phyloP scores from a whole-genome alignment of 2,113 vertebrate genomes.

The Ciconia stormi region DNA sequence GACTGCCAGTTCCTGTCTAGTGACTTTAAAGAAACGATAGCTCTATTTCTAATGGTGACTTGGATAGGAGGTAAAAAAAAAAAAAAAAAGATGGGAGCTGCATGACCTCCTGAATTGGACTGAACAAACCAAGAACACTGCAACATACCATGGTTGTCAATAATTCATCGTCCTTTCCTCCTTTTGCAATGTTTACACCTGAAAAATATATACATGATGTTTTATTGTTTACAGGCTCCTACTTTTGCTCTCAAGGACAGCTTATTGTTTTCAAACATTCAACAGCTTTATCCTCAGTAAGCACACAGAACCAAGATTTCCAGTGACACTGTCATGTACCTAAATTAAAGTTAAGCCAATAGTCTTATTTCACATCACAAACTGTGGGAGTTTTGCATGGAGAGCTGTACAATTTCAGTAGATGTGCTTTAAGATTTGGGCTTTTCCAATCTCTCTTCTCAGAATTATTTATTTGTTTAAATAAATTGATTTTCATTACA shows the following conservation, averaged over 20 bases:
- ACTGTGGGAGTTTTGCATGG: not conserved
- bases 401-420: not conserved
- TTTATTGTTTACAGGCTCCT: not conserved
- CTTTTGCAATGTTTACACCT: constrained; percentile 79
- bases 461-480: not conserved
- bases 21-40: not conserved
- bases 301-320: not conserved
- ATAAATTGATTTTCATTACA: not conserved
- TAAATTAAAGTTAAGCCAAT: not conserved
- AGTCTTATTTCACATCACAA: not conserved
- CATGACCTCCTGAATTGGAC: not conserved
- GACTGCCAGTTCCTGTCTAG: not conserved
- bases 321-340: not conserved
- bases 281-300: not conserved
- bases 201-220: constrained; percentile 45
- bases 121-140: not conserved
- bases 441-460: not conserved
- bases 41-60: not conserved
- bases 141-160: constrained; percentile 90
- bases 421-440: not conserved
- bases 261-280: not conserved
- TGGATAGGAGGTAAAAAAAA: not conserved
- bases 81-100: not conserved
- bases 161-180: constrained; percentile 86
- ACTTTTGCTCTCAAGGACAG: not conserved